A percentile compares a stretch with the other conserved stretches of the same genome.
Conservation (phyloP, 2,888 invertebrate species). For the Drosophila mimica region DNA sequence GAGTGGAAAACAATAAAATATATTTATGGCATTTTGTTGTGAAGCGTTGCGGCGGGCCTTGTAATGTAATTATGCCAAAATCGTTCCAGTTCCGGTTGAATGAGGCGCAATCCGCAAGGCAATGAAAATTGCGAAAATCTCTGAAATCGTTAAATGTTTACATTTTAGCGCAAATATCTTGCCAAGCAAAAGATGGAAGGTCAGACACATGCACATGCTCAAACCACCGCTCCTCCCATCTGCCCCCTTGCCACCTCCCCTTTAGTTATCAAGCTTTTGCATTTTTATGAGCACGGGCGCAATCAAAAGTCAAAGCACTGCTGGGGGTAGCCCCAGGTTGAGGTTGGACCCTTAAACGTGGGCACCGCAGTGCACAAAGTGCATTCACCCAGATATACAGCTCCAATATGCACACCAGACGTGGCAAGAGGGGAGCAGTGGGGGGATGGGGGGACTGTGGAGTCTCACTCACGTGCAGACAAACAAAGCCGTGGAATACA, state of each 20-base stretch:
- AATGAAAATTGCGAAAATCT: slow-evolving; percentile 41
- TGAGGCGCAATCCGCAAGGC: slow-evolving; percentile 40
- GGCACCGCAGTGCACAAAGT: slow-evolving; percentile 60
- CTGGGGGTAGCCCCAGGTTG: slow-evolving; percentile 30
- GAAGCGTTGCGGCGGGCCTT: slow-evolving; percentile 21
- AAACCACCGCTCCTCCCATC: background rate
- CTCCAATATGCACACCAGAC: slow-evolving; percentile 22
- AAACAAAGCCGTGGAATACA: slow-evolving; percentile 66
- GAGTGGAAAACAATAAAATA: slow-evolving; percentile 44
- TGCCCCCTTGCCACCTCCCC: background rate
- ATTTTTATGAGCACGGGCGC: slow-evolving; percentile 53
- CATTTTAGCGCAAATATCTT: slow-evolving; percentile 34
- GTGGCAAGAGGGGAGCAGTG: background rate
- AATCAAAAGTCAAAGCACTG: slow-evolving; percentile 66
- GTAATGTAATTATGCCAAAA: slow-evolving; percentile 50
- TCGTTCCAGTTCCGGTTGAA: slow-evolving; percentile 69
- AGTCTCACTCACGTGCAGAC: slow-evolving; percentile 64
- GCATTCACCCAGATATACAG: slow-evolving; percentile 66
- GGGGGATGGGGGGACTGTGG: slow-evolving; percentile 2
- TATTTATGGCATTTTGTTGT: slow-evolving; percentile 48
- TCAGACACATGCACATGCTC: slow-evolving; percentile 33
- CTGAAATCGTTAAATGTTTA: slow-evolving; percentile 49
- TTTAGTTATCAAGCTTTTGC: slow-evolving; percentile 56
- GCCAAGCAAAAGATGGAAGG: slow-evolving; percentile 54
- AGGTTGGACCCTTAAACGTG: slow-evolving; percentile 44